Evolutionary conservation across 2,797 vertebrate species (phyloP).

Genomic region (Chaunax sp.): DNA sequence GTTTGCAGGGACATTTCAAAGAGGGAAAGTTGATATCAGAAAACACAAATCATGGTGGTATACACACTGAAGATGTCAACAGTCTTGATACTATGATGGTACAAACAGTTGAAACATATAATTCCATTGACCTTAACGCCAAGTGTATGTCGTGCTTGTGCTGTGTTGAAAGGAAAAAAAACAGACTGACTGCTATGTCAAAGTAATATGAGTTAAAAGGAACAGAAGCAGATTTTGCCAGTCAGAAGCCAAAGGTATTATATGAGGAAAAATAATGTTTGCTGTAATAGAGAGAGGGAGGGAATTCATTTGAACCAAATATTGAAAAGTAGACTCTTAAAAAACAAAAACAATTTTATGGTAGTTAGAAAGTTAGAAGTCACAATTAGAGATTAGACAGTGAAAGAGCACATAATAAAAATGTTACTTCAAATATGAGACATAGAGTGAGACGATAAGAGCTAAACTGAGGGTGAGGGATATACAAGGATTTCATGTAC

Average conservation of each 20-base stretch:
- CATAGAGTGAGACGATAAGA: neutral
- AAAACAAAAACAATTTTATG: neutral
- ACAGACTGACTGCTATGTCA: neutral
- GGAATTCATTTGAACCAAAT: neutral
- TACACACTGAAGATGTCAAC: neutral
- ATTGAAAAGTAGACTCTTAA: neutral
- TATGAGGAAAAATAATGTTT: neutral
- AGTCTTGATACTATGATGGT: neutral
- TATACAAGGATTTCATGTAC: no score
- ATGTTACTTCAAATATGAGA: constrained; percentile 2
- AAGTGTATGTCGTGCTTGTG: neutral
- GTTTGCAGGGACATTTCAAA: no score
- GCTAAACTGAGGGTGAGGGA: neutral
- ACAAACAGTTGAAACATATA: neutral
- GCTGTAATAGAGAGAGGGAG: neutral
- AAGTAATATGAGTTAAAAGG: neutral
- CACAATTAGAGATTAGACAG: neutral
- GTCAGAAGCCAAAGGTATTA: neutral
- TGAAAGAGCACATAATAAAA: neutral
- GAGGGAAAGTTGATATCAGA: neutral
- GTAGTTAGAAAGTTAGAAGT: neutral
- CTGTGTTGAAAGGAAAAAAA: neutral
- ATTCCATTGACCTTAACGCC: neutral
- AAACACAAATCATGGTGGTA: neutral
- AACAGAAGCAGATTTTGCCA: neutral